Evolutionary conservation across 2,888 invertebrate species (phyloP).

Genomic region (Cerastoderma edule): DNA sequence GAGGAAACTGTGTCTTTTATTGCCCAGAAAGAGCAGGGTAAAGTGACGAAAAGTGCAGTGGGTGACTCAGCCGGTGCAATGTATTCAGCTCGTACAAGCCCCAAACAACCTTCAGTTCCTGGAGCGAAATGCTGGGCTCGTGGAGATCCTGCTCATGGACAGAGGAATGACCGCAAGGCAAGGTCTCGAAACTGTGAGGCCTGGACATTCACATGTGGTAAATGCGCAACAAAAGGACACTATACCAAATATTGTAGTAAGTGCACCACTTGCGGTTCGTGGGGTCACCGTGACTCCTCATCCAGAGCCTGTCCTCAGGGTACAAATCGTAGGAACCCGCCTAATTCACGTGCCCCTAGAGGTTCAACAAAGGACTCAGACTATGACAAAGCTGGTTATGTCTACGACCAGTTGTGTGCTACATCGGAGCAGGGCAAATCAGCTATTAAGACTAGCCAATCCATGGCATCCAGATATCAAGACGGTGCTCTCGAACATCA

Average conservation of each 20-base stretch:
- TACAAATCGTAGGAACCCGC: not conserved
- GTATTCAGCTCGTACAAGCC: constrained; percentile 3
- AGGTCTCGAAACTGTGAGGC: constrained; percentile 30
- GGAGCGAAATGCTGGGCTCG: constrained; percentile 24
- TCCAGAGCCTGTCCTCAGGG: constrained; percentile 15
- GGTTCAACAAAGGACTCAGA: constrained; percentile 8
- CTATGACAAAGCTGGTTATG: constrained; percentile 15
- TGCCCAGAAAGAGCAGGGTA: too few relatives aligned
- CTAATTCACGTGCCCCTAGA: not conserved
- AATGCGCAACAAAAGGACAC: constrained; percentile 29
- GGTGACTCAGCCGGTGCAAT: constrained; percentile 46
- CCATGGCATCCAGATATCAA: too few relatives aligned
- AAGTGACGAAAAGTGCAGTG: too few relatives aligned
- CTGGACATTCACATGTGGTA: constrained; percentile 40
- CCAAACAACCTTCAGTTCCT: not conserved
- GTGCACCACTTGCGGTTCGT: constrained; percentile 15
- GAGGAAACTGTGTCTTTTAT: too few relatives aligned
- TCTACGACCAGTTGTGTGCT: constrained; percentile 28
- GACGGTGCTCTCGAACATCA: constrained; percentile 20
- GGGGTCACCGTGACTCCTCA: constrained; percentile 19
- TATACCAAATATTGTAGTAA: not conserved
- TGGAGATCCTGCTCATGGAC: constrained; percentile 32
- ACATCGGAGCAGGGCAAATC: constrained; percentile 15
- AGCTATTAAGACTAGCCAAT: too few relatives aligned
- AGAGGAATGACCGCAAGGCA: constrained; percentile 36